Conservation (phyloP, 2,888 invertebrate species). For the Osedax frankpressi region DNA sequence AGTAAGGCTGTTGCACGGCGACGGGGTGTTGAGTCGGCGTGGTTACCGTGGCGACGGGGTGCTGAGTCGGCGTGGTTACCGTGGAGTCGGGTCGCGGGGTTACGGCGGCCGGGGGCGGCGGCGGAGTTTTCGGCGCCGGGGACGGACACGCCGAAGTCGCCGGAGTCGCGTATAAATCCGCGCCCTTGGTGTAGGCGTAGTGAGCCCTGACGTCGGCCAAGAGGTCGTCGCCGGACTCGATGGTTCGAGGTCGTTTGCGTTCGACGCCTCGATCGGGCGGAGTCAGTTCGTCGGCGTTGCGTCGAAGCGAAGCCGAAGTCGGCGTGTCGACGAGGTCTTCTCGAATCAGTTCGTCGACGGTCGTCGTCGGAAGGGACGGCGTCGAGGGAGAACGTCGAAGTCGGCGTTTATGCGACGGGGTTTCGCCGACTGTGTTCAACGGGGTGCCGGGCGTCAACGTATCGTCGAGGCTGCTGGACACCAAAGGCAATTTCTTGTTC, state of each 20-base stretch:
- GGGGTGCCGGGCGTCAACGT: not conserved
- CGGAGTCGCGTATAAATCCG: constrained; percentile 22
- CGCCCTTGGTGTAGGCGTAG: constrained; percentile 24
- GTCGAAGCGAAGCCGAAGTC: not conserved
- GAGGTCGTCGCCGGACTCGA: constrained; percentile 24
- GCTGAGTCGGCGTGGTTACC: not conserved
- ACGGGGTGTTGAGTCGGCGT: not conserved
- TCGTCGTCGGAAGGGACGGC: not conserved
- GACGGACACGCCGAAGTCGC: not conserved
- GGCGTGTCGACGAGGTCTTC: not conserved
- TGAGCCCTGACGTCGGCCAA: constrained; percentile 24
- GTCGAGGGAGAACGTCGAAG: not conserved
- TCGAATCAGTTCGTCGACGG: not conserved
- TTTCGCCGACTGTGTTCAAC: not conserved
- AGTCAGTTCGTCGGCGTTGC: not conserved
- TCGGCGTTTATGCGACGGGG: not conserved
- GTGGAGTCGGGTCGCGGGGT: not conserved
- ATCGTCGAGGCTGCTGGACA: not conserved
- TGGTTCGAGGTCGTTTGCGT: constrained; percentile 22
- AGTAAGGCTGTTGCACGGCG: not conserved
- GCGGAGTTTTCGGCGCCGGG: not conserved
- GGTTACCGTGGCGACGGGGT: not conserved
- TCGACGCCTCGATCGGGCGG: not conserved
- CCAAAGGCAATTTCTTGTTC: not conserved
- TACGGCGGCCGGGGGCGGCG: not conserved